Evolutionary conservation across 2,113 vertebrate species (phyloP).

Genomic region (Marmota flaviventris): DNA sequence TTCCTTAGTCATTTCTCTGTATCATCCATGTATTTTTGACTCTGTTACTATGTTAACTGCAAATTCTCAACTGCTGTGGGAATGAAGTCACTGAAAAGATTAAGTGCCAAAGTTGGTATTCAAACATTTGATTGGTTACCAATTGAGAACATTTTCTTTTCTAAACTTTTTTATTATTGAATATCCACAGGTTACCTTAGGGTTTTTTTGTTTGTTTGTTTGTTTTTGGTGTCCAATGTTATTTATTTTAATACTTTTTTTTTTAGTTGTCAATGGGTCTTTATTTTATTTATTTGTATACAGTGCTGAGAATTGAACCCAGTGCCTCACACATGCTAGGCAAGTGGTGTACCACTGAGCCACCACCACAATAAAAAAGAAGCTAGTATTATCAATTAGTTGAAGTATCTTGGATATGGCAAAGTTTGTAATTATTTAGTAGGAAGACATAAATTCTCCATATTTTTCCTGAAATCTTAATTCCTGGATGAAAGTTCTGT

Average conservation of each 20-base stretch:
- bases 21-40: slow-evolving; percentile 14
- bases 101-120: slow-evolving; percentile 6
- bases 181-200: neutral
- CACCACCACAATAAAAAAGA: neutral
- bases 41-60: neutral
- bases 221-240: neutral
- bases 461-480: slow-evolving; percentile 13
- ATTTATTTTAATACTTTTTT: neutral
- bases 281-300: too few relatives aligned
- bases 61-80: neutral
- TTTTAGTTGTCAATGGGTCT: too few relatives aligned
- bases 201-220: neutral
- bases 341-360: too few relatives aligned
- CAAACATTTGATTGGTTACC: neutral
- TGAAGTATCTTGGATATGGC: neutral
- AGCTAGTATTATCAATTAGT: neutral
- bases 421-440: neutral
- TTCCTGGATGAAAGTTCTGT: neutral
- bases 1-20: slow-evolving; percentile 27
- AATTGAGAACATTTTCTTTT: neutral
- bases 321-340: too few relatives aligned
- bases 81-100: neutral
- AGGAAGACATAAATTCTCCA: neutral
- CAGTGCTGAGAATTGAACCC: too few relatives aligned
- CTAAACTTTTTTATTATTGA: slow-evolving; percentile 15